Evolutionary conservation across 2,797 vertebrate species (phyloP).

Genomic region (Distichodus sexfasciatus): DNA sequence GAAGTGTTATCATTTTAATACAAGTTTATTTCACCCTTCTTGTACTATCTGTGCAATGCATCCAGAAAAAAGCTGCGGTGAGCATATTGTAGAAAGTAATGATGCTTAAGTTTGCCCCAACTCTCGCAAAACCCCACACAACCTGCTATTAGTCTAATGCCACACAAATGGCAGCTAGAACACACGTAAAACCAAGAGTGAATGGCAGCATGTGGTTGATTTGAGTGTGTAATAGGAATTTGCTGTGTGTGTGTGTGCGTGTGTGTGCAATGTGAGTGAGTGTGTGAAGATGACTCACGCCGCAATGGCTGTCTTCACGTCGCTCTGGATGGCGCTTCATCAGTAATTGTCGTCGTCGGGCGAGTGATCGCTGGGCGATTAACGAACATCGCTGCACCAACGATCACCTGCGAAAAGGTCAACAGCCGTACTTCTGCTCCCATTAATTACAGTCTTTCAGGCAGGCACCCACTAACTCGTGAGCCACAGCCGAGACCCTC

Average conservation of each 20-base stretch:
- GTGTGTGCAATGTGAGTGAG: slow-evolving; percentile 29
- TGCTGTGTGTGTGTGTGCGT: slow-evolving; percentile 37
- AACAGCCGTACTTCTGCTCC: slow-evolving; percentile 71
- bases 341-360: slow-evolving; percentile 68
- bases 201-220: slow-evolving; percentile 56
- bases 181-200: slow-evolving; percentile 65
- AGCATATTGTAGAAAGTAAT: slow-evolving; percentile 34
- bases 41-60: not conserved
- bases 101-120: slow-evolving; percentile 44
- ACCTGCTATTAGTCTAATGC: slow-evolving; percentile 77
- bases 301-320: slow-evolving; percentile 49
- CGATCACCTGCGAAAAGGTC: slow-evolving; percentile 81
- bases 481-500: slow-evolving; percentile 45
- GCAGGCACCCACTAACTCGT: slow-evolving; percentile 43
- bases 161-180: slow-evolving; percentile 74
- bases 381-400: slow-evolving; percentile 65
- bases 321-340: slow-evolving; percentile 41
- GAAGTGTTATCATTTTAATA: not conserved
- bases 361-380: slow-evolving; percentile 76
- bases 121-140: slow-evolving; percentile 65
- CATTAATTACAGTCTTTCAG: slow-evolving; percentile 76
- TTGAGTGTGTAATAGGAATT: slow-evolving; percentile 65
- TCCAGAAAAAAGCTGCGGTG: not conserved
- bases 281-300: slow-evolving; percentile 49
- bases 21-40: slow-evolving; percentile 9